These are phyloP conservation scores for Callospermophilus lateralis DNA, from an alignment of 2,113 vertebrate species.

Conservation along the genomic window DNA sequence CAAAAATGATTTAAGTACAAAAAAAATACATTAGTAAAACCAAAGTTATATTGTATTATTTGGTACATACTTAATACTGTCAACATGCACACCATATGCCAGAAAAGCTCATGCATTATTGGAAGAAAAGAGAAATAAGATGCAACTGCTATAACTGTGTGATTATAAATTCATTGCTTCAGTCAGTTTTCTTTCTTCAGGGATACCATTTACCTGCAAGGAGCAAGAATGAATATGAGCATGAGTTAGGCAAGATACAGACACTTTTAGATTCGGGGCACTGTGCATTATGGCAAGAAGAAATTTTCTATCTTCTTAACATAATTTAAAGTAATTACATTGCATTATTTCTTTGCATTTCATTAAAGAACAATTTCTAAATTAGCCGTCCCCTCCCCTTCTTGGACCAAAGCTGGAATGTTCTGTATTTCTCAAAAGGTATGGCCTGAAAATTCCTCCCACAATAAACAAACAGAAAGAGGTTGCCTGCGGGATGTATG, in stretches of 20 bases:
- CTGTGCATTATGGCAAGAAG: slow-evolving; percentile 14
- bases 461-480: slow-evolving; percentile 57
- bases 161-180: slow-evolving; percentile 96
- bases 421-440: slow-evolving; percentile 57
- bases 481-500: not conserved
- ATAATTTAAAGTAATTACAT: slow-evolving; percentile 45
- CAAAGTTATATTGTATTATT: slow-evolving; percentile 82
- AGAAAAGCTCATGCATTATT: slow-evolving; percentile 85
- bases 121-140: slow-evolving; percentile 64
- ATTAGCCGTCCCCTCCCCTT: not conserved
- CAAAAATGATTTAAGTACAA: slow-evolving; percentile 88
- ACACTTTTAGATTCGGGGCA: not conserved
- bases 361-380: slow-evolving; percentile 24
- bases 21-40: slow-evolving; percentile 85
- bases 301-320: not conserved
- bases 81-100: slow-evolving; percentile 85
- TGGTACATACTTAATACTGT: slow-evolving; percentile 82
- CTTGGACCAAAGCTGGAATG: not conserved
- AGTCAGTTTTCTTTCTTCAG: slow-evolving; percentile 98
- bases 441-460: slow-evolving; percentile 22
- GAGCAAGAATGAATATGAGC: slow-evolving; percentile 53
- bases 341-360: slow-evolving; percentile 46
- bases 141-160: slow-evolving; percentile 39
- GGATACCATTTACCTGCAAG: slow-evolving; percentile 99
- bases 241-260: not conserved